Base-by-base conservation (phyloP, 2,797 vertebrate genomes). In the Otolemur crassicaudatus region DNA sequence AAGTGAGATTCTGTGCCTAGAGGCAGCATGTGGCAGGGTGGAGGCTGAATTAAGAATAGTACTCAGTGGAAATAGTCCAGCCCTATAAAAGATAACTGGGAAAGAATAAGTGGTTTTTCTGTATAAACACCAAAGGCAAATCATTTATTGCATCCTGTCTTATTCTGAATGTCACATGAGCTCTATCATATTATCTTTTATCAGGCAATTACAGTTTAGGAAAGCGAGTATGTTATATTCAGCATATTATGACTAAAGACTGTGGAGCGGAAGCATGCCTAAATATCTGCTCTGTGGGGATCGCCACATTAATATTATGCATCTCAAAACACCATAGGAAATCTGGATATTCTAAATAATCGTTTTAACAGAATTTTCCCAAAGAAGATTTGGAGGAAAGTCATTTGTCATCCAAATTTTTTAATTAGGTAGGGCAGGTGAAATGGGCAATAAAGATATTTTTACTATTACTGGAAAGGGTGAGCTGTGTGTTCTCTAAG, bases 251-350 rank as follows among this genome's bases (percentile, higher is more conserved):
- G 20, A 92, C 89, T 91, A 77, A 85, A 91, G 81, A 87, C 19
- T 56, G 16, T 76, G 43, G 72, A 79, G 56, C 12, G 77, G 34
- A 97, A 92, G 76, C 75, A 34, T 46, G 95, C 58, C 84, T 85
- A 95, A 60, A 92, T 81, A 67, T 85, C 3, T 25, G 82, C 70
- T 63, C 69, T 91, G 72, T 83, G 95, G 37, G 91, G 11, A 82
- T 25, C 95, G 49, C 22, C 91, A 93, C 53, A 7, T 60, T 98
- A 94, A 79, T 58, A 63, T 58, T 20, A 80, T 83, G 75, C n/a
- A 93, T 94, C 90, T 85, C 97, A 96, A 98, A 72, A 25, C 69
- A 94, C 90, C 76, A 96, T 0, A 27, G 82, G 88, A 61, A 97
- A 97, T 94, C 34, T 49, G 29, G 75, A 82, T 90, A 63, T 79